These are phyloP conservation scores for Ornithoptera priamus DNA, from an alignment of 2,888 invertebrate species.

Conservation along the genomic window DNA sequence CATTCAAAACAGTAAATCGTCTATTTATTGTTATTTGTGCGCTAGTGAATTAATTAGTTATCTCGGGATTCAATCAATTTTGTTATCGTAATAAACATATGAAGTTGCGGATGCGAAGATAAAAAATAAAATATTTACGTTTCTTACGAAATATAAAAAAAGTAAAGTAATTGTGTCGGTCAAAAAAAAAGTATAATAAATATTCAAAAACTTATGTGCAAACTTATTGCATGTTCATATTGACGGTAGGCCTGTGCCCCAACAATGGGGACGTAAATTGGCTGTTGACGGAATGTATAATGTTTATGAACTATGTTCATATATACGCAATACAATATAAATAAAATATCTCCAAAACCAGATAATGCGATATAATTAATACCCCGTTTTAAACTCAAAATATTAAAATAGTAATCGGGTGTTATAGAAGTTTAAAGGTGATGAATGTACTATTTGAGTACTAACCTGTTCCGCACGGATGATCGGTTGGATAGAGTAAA, in stretches of 20 bases:
- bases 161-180: not conserved
- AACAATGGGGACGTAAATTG: too few relatives aligned
- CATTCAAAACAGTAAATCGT: slow-evolving; percentile 13
- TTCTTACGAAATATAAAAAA: not conserved
- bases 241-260: too few relatives aligned
- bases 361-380: not conserved
- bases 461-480: slow-evolving; percentile 74
- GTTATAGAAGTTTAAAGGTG: not conserved
- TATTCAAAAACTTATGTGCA: not conserved
- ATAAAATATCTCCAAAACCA: not conserved
- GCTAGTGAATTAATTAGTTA: slow-evolving; percentile 23
- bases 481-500: slow-evolving; percentile 69
- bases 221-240: not conserved
- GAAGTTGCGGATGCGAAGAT: too few relatives aligned
- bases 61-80: slow-evolving; percentile 8
- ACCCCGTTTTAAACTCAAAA: not conserved
- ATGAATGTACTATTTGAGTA: slow-evolving; percentile 28
- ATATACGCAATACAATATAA: not conserved
- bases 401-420: not conserved
- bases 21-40: slow-evolving; percentile 22
- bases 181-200: not conserved
- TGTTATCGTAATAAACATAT: not conserved
- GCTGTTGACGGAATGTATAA: not conserved
- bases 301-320: not conserved
- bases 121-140: not conserved